These are phyloP conservation scores for Acrobasis repandana DNA, from an alignment of 2,888 invertebrate species.

Conservation along the genomic window DNA sequence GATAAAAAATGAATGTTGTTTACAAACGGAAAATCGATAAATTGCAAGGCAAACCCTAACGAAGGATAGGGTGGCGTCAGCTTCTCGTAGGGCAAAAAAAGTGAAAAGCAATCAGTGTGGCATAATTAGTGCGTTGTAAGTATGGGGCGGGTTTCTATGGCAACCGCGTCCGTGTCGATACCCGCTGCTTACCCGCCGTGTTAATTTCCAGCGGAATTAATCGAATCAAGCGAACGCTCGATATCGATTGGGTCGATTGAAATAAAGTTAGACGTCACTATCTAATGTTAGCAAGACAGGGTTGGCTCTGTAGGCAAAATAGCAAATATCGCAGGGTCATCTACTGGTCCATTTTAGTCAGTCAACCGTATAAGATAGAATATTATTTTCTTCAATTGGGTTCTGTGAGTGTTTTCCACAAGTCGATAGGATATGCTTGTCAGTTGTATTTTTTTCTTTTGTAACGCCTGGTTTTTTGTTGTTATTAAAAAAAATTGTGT, in stretches of 20 bases:
- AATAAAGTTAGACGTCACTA: slow-evolving; percentile 50
- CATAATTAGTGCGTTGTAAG: slow-evolving; percentile 82
- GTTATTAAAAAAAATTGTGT: too few species aligned
- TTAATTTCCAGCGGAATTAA: slow-evolving; percentile 80
- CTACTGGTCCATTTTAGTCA: too few species aligned
- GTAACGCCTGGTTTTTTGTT: too few species aligned
- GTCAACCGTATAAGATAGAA: too few species aligned
- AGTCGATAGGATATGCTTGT: too few species aligned
- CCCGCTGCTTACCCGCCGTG: slow-evolving; percentile 74
- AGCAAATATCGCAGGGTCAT: too few species aligned
- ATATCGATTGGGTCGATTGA: slow-evolving; percentile 66
- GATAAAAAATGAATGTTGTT: slow-evolving; percentile 28
- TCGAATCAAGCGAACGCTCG: slow-evolving; percentile 72
- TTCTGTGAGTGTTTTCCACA: too few species aligned
- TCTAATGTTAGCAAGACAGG: slow-evolving; percentile 22
- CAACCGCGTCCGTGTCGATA: slow-evolving; percentile 73
- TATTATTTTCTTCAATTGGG: too few species aligned
- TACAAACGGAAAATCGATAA: slow-evolving; percentile 41
- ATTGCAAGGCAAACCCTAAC: slow-evolving; percentile 61
- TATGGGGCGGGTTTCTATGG: slow-evolving; percentile 79
- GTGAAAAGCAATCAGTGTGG: slow-evolving; percentile 83
- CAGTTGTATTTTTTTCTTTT: too few species aligned
- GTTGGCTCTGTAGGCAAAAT: not conserved
- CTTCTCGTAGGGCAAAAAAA: slow-evolving; percentile 79
- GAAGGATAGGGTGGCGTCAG: slow-evolving; percentile 75